Base-by-base conservation (phyloP, 2,797 vertebrate species). In the Tragopan temminckii region DNA sequence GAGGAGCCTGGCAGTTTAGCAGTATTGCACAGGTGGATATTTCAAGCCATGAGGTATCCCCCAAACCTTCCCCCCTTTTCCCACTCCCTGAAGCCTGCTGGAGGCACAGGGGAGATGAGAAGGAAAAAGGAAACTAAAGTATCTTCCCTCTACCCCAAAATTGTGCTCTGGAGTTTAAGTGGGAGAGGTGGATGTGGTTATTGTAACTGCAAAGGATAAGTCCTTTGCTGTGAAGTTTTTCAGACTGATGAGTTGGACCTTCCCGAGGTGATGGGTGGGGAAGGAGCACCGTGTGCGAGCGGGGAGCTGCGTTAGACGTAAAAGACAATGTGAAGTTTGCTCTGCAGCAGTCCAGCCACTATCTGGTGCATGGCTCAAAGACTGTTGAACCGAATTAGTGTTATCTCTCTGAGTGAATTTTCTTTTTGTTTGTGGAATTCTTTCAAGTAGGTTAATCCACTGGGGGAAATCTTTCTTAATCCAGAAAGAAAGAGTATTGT, bases 361-460 rank as follows among this genome's bases (percentile, higher is more conserved):
- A 23, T 6, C 80, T 59, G 81, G 93, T 94, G 84, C 80, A 64
- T 35, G 62, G 70, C 78, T 67, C 6, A 23, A 53, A 93, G 83
- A 45, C 76, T 61, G 2, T 15, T 42, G 61, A 86, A 93, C 64
- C 2, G 43, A 96, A 79, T 69, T 91, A 4, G 63, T 94, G 95
- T 57, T 42, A n/a, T 92, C 86, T 95, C 74, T 84, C 80, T 16
- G 7, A 80, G 76, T 43, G 93, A 95, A 94, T 94, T 95, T 94
- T 77, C 38, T 76, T 94, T 89, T 64, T 96, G 84, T 92, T 96
- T 48, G 93, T 95, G 52, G 95, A 94, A 69, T 94, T 95, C 74
- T 96, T 94, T 90, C 78, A 88, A 89, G 80, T 82, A 95, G 83
- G 89, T 91, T 93, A 94, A 96, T 96, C 88, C 84, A 58, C 13